Percentiles rank a stretch among this genome's conserved stretches.
These are phyloP conservation scores for Cotesia glomerata DNA, from an alignment of 1,140 invertebrate species.

Conservation along the genomic window DNA sequence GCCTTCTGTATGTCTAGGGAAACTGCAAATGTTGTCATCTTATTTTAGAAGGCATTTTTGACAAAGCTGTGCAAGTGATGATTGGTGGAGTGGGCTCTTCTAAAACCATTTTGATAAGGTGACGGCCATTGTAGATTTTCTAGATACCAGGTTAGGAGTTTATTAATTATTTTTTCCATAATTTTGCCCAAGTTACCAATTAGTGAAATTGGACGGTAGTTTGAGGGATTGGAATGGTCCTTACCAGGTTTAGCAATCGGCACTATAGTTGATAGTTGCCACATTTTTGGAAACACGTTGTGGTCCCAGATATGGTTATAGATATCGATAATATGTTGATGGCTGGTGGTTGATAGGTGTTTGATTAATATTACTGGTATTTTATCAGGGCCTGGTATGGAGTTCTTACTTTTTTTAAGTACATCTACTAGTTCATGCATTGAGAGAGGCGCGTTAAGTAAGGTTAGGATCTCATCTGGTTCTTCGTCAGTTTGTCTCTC, in stretches of 20 bases:
- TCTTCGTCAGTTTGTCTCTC: too few species aligned
- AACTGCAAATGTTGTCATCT: slow-evolving; percentile 13
- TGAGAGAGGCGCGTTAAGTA: not conserved
- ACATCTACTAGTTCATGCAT: not conserved
- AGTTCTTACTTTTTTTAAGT: slow-evolving; percentile 18
- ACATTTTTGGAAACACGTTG: slow-evolving; percentile 39
- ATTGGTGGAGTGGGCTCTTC: too few species aligned
- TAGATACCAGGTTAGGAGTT: too few species aligned
- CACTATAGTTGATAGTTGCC: slow-evolving; percentile 44
- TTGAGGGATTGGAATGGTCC: slow-evolving; percentile 30
- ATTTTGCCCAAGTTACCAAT: too few species aligned
- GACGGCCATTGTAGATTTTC: too few species aligned
- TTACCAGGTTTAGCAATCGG: slow-evolving; percentile 49
- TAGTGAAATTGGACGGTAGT: slow-evolving; percentile 50
- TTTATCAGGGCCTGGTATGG: slow-evolving; percentile 36
- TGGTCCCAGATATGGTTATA: slow-evolving; percentile 42
- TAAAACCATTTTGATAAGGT: too few species aligned
- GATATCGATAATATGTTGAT: slow-evolving; percentile 33
- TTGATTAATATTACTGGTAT: slow-evolving; percentile 38
- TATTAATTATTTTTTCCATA: too few species aligned
- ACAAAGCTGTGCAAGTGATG: slow-evolving; percentile 9
- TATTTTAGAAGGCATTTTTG: slow-evolving; percentile 3
- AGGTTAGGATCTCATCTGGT: too few species aligned
- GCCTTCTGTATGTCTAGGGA: slow-evolving; percentile 31
- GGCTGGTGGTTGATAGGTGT: slow-evolving; percentile 22